Percentiles rank a stretch among this genome's conserved stretches.
These are phyloP conservation scores for Agrotis exclamationis DNA, from an alignment of 2,888 invertebrate genomes.

Conservation along the genomic window DNA sequence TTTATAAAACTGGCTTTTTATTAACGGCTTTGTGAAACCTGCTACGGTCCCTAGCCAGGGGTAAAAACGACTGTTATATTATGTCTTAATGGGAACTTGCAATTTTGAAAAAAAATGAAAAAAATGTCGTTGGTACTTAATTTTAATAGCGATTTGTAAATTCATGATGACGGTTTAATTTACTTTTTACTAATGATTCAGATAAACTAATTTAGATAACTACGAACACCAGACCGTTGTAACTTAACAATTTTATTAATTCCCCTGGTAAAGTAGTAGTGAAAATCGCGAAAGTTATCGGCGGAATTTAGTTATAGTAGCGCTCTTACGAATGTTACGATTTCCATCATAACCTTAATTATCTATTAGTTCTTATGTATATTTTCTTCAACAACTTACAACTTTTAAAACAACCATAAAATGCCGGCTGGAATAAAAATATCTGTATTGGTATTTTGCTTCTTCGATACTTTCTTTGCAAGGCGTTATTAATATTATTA, in stretches of 20 bases:
- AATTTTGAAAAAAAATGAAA: too few relatives aligned
- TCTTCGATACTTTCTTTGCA: not conserved
- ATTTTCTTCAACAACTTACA: conserved; percentile 5
- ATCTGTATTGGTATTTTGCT: not conserved
- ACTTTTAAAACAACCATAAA: conserved; percentile 5
- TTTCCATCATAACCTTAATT: not conserved
- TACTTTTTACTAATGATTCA: not conserved
- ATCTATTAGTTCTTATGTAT: not conserved
- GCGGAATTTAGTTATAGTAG: not conserved
- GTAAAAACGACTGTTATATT: conserved; percentile 39
- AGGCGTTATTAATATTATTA: too few relatives aligned
- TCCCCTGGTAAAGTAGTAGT: not conserved
- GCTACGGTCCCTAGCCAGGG: conserved; percentile 39
- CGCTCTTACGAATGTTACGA: not conserved
- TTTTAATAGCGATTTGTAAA: conserved; percentile 9
- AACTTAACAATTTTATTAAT: not conserved
- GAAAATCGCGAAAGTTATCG: conserved; percentile 1
- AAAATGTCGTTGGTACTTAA: too few relatives aligned
- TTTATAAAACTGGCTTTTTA: conserved; percentile 63
- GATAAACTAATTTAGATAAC: not conserved
- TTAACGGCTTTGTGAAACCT: conserved; percentile 65
- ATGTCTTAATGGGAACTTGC: conserved; percentile 32
- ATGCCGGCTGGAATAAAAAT: not conserved
- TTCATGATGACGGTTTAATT: not conserved
- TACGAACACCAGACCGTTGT: not conserved